These are phyloP conservation scores for Alloscopus bannaensis DNA, from an alignment of 2,888 invertebrate genomes.

Conservation along the genomic window DNA sequence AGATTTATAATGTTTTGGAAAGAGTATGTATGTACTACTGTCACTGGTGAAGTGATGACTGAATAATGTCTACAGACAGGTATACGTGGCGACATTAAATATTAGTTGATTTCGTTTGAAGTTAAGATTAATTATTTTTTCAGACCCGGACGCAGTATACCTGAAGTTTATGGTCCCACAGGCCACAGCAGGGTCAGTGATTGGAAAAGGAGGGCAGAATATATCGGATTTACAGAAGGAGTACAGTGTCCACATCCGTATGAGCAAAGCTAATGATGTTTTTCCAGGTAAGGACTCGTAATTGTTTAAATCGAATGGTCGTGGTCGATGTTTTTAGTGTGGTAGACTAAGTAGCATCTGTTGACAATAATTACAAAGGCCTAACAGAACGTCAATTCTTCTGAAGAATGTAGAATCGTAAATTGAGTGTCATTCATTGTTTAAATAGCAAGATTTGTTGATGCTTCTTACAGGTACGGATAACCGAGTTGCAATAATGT, in stretches of 20 bases:
- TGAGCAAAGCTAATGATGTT: constrained; percentile 73
- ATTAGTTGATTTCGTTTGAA: too few species aligned
- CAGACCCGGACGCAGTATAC: constrained; percentile 72
- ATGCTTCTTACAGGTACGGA: constrained; percentile 61
- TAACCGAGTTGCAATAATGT: constrained; percentile 72
- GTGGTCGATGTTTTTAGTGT: too few species aligned
- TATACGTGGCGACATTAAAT: too few species aligned
- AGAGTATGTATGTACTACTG: not conserved
- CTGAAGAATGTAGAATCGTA: constrained; percentile 4
- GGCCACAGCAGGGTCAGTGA: constrained; percentile 72
- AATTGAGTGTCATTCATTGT: constrained; percentile 1
- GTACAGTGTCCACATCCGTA: constrained; percentile 72
- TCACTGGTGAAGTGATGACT: not conserved
- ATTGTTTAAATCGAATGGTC: not conserved
- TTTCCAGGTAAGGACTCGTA: constrained; percentile 64
- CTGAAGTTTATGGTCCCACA: constrained; percentile 73
- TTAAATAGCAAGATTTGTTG: not conserved
- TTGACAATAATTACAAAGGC: too few species aligned
- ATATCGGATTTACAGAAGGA: constrained; percentile 73
- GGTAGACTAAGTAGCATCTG: too few species aligned
- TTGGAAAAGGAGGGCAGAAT: constrained; percentile 73
- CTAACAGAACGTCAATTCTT: constrained; percentile 1
- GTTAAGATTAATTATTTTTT: constrained; percentile 1
- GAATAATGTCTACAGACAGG: too few species aligned
- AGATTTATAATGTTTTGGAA: not conserved